Percentiles rank a stretch among this genome's conserved stretches.
Evolutionary conservation across 2,888 invertebrate species (phyloP).

Genomic region (Tigriopus californicus): DNA sequence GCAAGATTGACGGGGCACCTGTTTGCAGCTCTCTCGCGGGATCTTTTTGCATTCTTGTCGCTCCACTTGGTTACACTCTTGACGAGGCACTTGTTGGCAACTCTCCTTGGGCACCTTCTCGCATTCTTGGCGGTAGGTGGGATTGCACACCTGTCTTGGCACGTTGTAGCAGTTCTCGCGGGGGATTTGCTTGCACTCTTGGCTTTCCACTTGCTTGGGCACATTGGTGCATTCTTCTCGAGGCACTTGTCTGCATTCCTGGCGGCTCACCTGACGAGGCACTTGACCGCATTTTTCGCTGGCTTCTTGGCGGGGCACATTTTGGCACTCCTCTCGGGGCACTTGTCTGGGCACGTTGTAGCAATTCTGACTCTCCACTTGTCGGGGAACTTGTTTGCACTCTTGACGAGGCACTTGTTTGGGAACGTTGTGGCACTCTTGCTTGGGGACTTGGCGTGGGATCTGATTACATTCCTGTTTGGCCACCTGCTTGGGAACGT

Average conservation of each 20-base stretch:
- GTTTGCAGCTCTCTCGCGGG: constrained; percentile 7
- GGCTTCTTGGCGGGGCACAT: constrained; percentile 13
- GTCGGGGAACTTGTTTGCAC: constrained; percentile 11
- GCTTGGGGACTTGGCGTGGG: background rate
- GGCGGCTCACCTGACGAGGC: constrained; percentile 5
- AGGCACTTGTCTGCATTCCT: constrained; percentile 9
- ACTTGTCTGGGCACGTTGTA: constrained; percentile 5
- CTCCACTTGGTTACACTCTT: constrained; percentile 12
- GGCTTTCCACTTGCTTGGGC: constrained; percentile 6
- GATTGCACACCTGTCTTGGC: constrained; percentile 9
- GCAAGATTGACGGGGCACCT: constrained; percentile 8
- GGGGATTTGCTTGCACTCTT: constrained; percentile 13
- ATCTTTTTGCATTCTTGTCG: constrained; percentile 11
- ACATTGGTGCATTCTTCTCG: constrained; percentile 12
- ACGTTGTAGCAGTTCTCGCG: constrained; percentile 13
- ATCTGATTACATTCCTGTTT: constrained; percentile 8
- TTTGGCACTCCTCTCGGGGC: constrained; percentile 1
- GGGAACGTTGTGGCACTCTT: constrained; percentile 14
- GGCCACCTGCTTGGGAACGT: constrained; percentile 6
- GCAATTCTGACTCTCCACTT: constrained; percentile 13
- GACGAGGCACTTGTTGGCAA: constrained; percentile 12
- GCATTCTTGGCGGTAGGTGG: constrained; percentile 10
- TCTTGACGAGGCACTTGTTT: constrained; percentile 3
- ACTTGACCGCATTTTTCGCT: constrained; percentile 5
- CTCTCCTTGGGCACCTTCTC: constrained; percentile 10